Conservation (phyloP, 2,113 vertebrate genomes). For the Strix uralensis region DNA sequence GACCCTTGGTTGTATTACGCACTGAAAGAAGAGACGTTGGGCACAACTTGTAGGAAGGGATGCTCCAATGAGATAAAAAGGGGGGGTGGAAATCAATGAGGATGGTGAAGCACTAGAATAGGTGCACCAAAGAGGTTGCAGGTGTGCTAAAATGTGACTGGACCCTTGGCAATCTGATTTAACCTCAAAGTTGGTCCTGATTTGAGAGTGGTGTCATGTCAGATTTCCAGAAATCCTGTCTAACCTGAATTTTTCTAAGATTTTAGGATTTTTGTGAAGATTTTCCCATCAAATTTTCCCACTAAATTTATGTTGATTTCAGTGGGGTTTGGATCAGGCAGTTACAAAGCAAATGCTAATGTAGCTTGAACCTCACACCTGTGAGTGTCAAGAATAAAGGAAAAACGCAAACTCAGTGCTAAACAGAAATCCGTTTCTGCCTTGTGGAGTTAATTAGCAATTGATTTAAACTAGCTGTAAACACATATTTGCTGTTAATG, state of each 20-base stretch:
- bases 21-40: not conserved
- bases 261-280: not conserved
- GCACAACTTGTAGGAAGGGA: not conserved
- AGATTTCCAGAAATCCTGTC: not conserved
- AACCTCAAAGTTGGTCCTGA: not conserved
- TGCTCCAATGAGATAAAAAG: not conserved
- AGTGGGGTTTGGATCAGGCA: not conserved
- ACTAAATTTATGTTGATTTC: not conserved
- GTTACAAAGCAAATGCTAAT: not conserved
- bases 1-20: not conserved
- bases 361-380: slow-evolving; percentile 36
- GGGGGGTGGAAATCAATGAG: fast-evolving
- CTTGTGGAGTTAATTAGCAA: slow-evolving; percentile 75
- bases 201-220: not conserved
- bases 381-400: slow-evolving; percentile 36
- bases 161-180: not conserved
- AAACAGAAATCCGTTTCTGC: slow-evolving; percentile 69
- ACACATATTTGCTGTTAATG: slow-evolving; percentile 66
- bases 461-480: slow-evolving; percentile 70
- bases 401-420: slow-evolving; percentile 57
- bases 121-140: not conserved
- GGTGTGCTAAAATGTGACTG: not conserved
- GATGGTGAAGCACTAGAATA: not conserved
- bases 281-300: not conserved
- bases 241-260: not conserved